Base-by-base conservation (phyloP, 2,797 vertebrate species). In the Psittacula echo region DNA sequence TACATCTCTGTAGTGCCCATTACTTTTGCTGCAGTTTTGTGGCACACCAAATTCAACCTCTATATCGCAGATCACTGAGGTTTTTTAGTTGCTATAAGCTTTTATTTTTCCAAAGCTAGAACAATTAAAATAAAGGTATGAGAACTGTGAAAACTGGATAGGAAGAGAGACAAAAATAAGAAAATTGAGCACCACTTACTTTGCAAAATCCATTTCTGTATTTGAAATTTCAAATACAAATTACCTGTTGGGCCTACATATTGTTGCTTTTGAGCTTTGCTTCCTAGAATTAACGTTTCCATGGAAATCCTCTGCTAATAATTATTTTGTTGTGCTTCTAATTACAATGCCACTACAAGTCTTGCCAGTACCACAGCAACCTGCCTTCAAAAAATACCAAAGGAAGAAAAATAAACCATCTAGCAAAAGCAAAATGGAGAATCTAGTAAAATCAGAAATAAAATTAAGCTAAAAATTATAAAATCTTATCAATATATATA, bases 321-420 rank as follows among this genome's bases (percentile, higher is more conserved):
- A 97, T 96, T 96, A 97, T 91, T 95, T 91, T 96, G 85, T 95
- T 96, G 82, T 96, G 94, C 95, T 96, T 96, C 78, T 95, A 94
- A 96, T 97, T 96, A 96, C 91, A 93, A 94, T 90, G 65, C 80
- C 72, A 42, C 92, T 93, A 82, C 89, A 85, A 94, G 62, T 62
- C 84, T 89, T 94, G 79, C 95, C 91, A 94, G 79, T 91, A 89
- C 82, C 91, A 91, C 85, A 83, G 80, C 90, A 93, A 79, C 54
- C 71, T 87, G 89, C 81, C 71, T 85, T 92, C 71, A 62, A 37
- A 73, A 84, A 93, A 8, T 86, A 93, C 80, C 66, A 83, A 54
- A 75, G 15, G 17, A 90, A 86, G 62, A 81, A 89, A 95, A 89
- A 81, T 58, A 93, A 93, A 76, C 32, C 19, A 53, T 84, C 32